Evolutionary conservation across 1,140 invertebrate species (phyloP).

Genomic region (Nephotettix cincticeps): DNA sequence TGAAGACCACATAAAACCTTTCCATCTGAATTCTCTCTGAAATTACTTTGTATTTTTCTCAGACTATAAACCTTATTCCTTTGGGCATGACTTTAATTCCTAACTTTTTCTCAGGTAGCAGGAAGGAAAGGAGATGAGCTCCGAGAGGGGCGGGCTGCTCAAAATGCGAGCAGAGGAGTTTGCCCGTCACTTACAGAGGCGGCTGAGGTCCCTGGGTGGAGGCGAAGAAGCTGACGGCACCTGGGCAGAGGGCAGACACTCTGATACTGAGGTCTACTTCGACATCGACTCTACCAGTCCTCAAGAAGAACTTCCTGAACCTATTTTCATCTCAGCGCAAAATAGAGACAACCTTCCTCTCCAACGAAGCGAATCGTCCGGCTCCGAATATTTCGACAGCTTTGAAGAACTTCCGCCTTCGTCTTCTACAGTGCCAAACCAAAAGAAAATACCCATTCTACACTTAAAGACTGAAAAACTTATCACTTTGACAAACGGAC

Average conservation of each 20-base stretch:
- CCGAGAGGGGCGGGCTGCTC: slow-evolving; percentile 14
- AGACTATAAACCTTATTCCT: too few species aligned
- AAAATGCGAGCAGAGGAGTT: slow-evolving; percentile 23
- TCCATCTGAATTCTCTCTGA: too few species aligned
- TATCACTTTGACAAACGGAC: background rate
- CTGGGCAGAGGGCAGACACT: slow-evolving; percentile 1
- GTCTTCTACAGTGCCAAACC: background rate
- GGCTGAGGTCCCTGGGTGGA: slow-evolving; percentile 15
- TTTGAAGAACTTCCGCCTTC: background rate
- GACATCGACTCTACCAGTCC: slow-evolving; percentile 24
- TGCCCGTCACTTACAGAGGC: slow-evolving; percentile 20
- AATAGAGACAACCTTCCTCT: background rate
- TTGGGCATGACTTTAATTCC: too few species aligned
- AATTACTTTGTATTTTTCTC: too few species aligned
- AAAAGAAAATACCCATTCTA: background rate
- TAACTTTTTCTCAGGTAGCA: background rate
- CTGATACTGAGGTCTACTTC: slow-evolving; percentile 20
- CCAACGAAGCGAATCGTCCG: background rate
- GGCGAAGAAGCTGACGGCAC: background rate
- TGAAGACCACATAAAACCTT: too few species aligned
- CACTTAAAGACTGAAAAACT: background rate
- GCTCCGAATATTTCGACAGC: background rate
- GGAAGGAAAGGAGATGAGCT: slow-evolving; percentile 21
- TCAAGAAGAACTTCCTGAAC: slow-evolving; percentile 23
- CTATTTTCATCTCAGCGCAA: background rate